These are phyloP conservation scores for Odontomachus brunneus DNA, from an alignment of 1,140 invertebrate species.

Conservation along the genomic window DNA sequence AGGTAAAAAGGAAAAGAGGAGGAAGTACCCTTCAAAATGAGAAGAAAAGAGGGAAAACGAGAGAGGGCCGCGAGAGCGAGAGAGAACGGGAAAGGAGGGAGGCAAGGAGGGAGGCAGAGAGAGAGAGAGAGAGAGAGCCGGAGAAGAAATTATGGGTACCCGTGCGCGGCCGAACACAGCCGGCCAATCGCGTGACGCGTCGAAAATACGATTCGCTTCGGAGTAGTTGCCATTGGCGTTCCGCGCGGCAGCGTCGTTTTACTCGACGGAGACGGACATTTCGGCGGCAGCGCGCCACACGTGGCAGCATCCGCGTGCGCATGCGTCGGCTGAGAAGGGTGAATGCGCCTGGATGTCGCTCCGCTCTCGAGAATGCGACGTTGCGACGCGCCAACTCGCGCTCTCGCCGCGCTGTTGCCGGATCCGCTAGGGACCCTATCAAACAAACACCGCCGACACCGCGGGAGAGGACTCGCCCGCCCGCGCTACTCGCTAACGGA, in stretches of 20 bases:
- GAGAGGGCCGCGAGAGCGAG: not conserved
- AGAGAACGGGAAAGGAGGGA: not conserved
- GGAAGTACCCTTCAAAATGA: no score
- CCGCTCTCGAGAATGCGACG: slow-evolving; percentile 65
- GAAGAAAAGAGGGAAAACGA: slow-evolving; percentile 4
- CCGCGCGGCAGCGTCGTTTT: slow-evolving; percentile 54
- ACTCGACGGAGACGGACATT: slow-evolving; percentile 64
- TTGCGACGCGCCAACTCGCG: slow-evolving; percentile 48
- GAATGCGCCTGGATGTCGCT: slow-evolving; percentile 63
- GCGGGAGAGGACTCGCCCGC: slow-evolving; percentile 28
- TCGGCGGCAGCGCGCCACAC: slow-evolving; percentile 73
- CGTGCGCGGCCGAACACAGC: slow-evolving; percentile 1
- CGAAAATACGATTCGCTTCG: slow-evolving; percentile 67
- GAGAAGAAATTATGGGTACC: slow-evolving; percentile 56
- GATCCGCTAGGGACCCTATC: slow-evolving; percentile 48
- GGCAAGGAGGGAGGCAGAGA: not conserved
- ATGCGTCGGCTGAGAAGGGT: slow-evolving; percentile 64
- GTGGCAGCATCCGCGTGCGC: slow-evolving; percentile 67
- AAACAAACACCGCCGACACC: slow-evolving; percentile 55
- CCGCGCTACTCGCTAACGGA: slow-evolving; percentile 59
- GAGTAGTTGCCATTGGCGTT: slow-evolving; percentile 62
- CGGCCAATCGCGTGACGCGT: slow-evolving; percentile 62
- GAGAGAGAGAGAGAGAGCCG: slow-evolving; percentile 36
- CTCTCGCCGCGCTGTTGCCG: slow-evolving; percentile 63
- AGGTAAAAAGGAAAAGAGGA: no score